A percentile compares a stretch with the other conserved stretches of the same genome.
phyloP scores from a whole-genome alignment of 2,113 vertebrate species.

The Alaudala cheleensis region DNA sequence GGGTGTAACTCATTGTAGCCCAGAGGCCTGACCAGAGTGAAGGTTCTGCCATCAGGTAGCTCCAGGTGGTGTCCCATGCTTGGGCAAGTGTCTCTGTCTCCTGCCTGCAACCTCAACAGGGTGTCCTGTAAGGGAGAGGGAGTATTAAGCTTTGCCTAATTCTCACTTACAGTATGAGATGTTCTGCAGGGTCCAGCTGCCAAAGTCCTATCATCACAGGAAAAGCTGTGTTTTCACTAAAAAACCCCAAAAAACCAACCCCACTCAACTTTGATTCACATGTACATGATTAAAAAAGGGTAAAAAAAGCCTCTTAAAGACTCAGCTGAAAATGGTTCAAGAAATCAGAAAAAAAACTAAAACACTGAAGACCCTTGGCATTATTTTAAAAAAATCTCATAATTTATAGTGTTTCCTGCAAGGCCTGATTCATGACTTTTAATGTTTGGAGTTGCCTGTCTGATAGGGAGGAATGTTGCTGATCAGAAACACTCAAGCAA shows the following conservation, averaged over 20 bases:
- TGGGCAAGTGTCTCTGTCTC: background rate
- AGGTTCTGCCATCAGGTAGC: background rate
- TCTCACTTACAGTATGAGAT: background rate
- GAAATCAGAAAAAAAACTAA: slow-evolving; percentile 13
- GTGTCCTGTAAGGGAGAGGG: background rate
- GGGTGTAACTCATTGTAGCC: background rate
- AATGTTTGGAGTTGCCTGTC: background rate
- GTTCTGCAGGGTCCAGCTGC: background rate
- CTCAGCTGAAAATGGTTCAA: background rate
- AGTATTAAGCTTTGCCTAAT: background rate
- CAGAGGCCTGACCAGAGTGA: background rate
- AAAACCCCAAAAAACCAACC: background rate
- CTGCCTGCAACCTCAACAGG: background rate
- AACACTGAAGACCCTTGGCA: background rate
- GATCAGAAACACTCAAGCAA: background rate
- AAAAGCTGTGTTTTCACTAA: background rate
- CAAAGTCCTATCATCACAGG: background rate
- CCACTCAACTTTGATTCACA: background rate
- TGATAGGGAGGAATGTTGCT: slow-evolving; percentile 2
- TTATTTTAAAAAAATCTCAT: background rate
- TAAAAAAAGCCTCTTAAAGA: background rate
- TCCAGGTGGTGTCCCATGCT: background rate
- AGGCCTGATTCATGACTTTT: background rate
- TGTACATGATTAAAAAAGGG: background rate
- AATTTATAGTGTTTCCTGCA: slow-evolving; percentile 8